phyloP scores from a whole-genome alignment of 2,113 vertebrate genomes.

The Carettochelys insculpta region DNA sequence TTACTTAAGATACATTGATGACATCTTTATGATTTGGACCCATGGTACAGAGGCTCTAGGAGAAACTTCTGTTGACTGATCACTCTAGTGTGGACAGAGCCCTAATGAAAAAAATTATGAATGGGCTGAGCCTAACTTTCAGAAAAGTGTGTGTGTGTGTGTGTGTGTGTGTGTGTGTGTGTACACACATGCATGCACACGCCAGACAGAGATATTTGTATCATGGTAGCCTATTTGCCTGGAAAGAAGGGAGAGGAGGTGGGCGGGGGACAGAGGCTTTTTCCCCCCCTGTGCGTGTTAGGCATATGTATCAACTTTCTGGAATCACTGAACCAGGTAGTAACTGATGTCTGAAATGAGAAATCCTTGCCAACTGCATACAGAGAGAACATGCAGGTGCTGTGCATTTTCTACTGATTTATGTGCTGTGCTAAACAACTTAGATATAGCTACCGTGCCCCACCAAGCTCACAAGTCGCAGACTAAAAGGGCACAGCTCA shows the following conservation, averaged over 20 bases:
- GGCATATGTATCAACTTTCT: neutral
- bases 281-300: neutral
- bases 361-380: conserved; percentile 16
- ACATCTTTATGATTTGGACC: too few species aligned
- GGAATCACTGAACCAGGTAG: conserved; percentile 35
- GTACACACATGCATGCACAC: too few species aligned
- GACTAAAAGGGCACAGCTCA: neutral
- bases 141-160: accelerated
- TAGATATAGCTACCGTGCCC: conserved; percentile 20
- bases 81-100: too few species aligned
- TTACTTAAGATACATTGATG: too few species aligned
- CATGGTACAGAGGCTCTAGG: too few species aligned
- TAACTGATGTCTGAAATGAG: conserved; percentile 39
- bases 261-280: neutral
- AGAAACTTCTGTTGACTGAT: too few species aligned
- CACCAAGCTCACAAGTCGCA: neutral
- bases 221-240: neutral
- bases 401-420: neutral
- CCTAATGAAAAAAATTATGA: too few species aligned
- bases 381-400: neutral
- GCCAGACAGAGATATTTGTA: neutral
- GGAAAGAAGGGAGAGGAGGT: neutral
- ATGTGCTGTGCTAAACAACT: conserved; percentile 28
- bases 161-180: neutral
- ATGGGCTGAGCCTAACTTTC: neutral